A percentile compares a stretch with the other conserved stretches of the same genome.
These are phyloP conservation scores for Streptopelia turtur DNA, from an alignment of 2,797 vertebrate species.

Conservation along the genomic window DNA sequence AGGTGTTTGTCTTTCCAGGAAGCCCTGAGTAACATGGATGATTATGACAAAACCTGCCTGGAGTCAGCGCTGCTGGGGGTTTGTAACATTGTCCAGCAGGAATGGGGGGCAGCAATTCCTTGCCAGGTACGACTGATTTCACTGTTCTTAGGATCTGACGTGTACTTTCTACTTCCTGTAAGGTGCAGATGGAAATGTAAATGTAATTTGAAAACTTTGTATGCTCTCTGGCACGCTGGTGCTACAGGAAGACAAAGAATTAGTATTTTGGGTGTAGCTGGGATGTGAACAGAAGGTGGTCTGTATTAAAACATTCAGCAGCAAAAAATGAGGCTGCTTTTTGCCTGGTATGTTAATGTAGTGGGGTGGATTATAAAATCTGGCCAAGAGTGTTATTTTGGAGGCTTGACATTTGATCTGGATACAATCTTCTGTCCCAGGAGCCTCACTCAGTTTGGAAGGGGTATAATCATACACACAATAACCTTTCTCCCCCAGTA, in stretches of 20 bases:
- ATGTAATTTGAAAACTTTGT: background rate
- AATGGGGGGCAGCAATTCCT: slow-evolving; percentile 94
- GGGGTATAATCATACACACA: background rate
- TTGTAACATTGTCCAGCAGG: slow-evolving; percentile 94
- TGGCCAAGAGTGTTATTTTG: background rate
- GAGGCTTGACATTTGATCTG: background rate
- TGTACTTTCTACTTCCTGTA: background rate
- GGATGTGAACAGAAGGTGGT: background rate
- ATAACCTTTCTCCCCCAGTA: background rate
- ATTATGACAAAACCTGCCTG: slow-evolving; percentile 97
- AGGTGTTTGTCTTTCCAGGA: slow-evolving; percentile 81
- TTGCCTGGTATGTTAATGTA: background rate
- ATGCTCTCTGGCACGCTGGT: background rate
- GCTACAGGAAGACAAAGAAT: background rate
- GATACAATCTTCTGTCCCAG: background rate
- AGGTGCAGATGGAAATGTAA: background rate
- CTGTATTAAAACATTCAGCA: background rate
- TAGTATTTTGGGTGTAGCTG: background rate
- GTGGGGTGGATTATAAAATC: background rate
- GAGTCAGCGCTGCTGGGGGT: slow-evolving; percentile 92
- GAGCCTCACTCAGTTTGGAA: background rate
- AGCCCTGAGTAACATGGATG: slow-evolving; percentile 93
- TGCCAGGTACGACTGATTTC: slow-evolving; percentile 86
- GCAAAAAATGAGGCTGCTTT: background rate
- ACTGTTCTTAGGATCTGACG: background rate